These are phyloP conservation scores for Marasmarcha lunaedactyla DNA, from an alignment of 2,888 invertebrate species.

Conservation along the genomic window DNA sequence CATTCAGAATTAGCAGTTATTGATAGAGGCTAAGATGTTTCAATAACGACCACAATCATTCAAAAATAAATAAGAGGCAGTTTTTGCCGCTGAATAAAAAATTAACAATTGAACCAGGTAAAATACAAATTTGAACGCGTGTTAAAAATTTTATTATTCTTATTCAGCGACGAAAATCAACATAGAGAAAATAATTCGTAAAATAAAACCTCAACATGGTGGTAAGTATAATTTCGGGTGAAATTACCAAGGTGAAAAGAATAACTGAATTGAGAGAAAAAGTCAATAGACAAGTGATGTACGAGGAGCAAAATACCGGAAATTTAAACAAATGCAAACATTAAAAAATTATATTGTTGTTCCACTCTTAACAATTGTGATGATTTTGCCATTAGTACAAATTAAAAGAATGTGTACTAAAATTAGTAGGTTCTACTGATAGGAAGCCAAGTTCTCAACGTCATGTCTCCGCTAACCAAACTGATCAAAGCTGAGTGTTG, in stretches of 20 bases:
- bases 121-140: too few species aligned
- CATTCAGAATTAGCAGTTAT: constrained; percentile 47
- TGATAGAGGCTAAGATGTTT: constrained; percentile 35
- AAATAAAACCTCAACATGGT: constrained; percentile 31
- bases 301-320: constrained; percentile 16
- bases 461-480: constrained; percentile 27
- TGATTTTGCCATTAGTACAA: constrained; percentile 67
- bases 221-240: constrained; percentile 13
- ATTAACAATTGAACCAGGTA: not conserved
- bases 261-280: too few species aligned
- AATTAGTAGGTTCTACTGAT: constrained; percentile 12
- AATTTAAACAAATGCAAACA: constrained; percentile 31
- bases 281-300: constrained; percentile 17
- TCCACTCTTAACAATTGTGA: constrained; percentile 65
- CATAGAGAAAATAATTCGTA: constrained; percentile 15
- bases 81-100: constrained; percentile 26
- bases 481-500: constrained; percentile 36
- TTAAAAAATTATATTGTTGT: constrained; percentile 25
- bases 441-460: constrained; percentile 30
- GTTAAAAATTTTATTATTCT: not conserved
- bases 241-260: not conserved
- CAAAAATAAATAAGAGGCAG: constrained; percentile 35
- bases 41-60: constrained; percentile 48
- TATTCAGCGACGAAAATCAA: constrained; percentile 10
- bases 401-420: constrained; percentile 24